Evolutionary conservation across 2,797 vertebrate species (phyloP).

Genomic region (Phataginus tetradactyla): DNA sequence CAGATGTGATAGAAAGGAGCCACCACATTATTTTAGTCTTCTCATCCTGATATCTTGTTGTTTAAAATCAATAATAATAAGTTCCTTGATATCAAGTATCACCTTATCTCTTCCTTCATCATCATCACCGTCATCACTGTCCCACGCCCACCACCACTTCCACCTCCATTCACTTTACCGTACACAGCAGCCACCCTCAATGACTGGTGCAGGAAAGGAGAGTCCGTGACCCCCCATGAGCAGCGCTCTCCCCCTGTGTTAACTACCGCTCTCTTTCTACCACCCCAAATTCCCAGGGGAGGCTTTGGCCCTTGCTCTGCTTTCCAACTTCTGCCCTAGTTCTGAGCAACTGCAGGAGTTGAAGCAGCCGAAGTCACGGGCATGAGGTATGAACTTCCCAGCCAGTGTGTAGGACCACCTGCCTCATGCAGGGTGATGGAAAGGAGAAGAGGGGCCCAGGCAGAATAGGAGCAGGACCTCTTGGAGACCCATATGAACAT

Average conservation of each 20-base stretch:
- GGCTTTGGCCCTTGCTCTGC: not conserved
- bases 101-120: not conserved
- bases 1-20: not conserved
- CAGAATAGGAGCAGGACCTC: not conserved
- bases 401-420: not conserved
- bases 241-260: not conserved
- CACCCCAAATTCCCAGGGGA: not conserved
- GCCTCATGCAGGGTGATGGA: not conserved
- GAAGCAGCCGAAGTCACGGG: not conserved
- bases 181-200: not conserved
- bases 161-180: not conserved
- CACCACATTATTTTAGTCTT: not conserved
- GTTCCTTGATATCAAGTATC: not conserved
- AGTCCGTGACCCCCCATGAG: fast-evolving
- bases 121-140: not conserved
- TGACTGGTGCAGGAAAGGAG: not conserved
- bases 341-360: not conserved
- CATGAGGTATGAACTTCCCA: not conserved
- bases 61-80: not conserved
- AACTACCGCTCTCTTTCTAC: not conserved
- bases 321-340: not conserved
- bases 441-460: not conserved
- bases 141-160: not conserved
- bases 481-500: not conserved
- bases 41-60: not conserved